Conservation (phyloP, 2,797 vertebrate genomes). For the Myotis myotis region DNA sequence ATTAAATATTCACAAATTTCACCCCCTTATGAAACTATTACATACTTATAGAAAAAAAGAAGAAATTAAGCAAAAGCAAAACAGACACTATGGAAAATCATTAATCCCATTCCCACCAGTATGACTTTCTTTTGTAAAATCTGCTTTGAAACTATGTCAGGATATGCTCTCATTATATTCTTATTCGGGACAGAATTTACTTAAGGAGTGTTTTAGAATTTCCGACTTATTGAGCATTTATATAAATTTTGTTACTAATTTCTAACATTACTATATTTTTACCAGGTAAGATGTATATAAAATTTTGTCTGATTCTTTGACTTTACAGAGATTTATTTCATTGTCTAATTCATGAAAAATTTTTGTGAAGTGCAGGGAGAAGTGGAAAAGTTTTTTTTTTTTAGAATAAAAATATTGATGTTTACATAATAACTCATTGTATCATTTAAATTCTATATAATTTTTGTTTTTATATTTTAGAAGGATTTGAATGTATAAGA, state of each 20-base stretch:
- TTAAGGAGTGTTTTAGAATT: neutral
- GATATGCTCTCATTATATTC: neutral
- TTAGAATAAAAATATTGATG: neutral
- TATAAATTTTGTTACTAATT: slow-evolving; percentile 10
- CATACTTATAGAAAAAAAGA: neutral
- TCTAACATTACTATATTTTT: slow-evolving; percentile 39
- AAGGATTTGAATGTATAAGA: neutral
- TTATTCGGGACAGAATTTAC: neutral
- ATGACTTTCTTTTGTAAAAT: slow-evolving; percentile 15
- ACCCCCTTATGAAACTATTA: neutral
- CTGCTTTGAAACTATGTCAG: neutral
- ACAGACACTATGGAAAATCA: neutral
- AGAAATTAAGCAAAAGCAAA: slow-evolving; percentile 41
- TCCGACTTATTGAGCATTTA: neutral
- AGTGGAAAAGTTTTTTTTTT: neutral
- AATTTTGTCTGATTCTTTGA: neutral
- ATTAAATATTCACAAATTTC: neutral
- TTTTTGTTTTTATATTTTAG: neutral
- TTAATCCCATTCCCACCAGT: neutral
- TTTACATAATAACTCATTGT: neutral
- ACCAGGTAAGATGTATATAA: neutral
- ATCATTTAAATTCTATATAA: slow-evolving; percentile 8
- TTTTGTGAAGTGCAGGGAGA: slow-evolving; percentile 24
- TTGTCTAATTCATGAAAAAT: neutral
- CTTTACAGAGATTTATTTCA: slow-evolving; percentile 18